These are phyloP conservation scores for Eremobia ochroleuca DNA, from an alignment of 2,888 invertebrate species.

Conservation along the genomic window DNA sequence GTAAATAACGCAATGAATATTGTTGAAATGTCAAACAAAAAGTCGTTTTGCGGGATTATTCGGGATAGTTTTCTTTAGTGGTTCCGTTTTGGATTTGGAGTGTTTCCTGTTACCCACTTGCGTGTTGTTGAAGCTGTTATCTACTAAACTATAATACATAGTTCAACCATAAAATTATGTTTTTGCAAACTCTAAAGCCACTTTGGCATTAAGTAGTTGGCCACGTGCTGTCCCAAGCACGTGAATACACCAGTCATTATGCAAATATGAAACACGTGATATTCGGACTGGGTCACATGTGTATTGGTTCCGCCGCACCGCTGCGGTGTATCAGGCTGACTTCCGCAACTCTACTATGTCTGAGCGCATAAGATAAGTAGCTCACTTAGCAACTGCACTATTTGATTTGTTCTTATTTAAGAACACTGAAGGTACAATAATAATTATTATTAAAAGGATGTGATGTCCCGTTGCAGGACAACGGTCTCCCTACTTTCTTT, in stretches of 20 bases:
- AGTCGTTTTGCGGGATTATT: neutral
- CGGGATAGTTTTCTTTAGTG: neutral
- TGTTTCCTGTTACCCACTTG: neutral
- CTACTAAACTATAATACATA: neutral
- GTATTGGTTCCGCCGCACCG: neutral
- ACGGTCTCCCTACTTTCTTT: too few relatives aligned
- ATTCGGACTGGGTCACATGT: conserved; percentile 5
- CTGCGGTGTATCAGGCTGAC: neutral
- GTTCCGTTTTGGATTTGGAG: neutral
- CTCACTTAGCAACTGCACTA: neutral
- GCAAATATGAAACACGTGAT: conserved; percentile 18
- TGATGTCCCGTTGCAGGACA: too few relatives aligned
- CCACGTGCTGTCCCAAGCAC: neutral
- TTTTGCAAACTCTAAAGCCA: neutral
- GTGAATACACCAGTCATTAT: neutral
- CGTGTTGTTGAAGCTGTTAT: neutral
- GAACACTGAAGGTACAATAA: too few relatives aligned
- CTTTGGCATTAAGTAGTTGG: neutral
- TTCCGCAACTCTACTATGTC: neutral
- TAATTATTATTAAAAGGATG: too few relatives aligned
- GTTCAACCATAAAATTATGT: neutral
- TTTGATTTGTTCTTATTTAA: neutral
- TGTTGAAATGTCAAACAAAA: neutral
- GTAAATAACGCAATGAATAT: neutral
- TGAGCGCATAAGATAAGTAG: neutral